A percentile compares a stretch with the other conserved stretches of the same genome.
These are phyloP conservation scores for Strix aluco DNA, from an alignment of 2,113 vertebrate species.

Conservation along the genomic window DNA sequence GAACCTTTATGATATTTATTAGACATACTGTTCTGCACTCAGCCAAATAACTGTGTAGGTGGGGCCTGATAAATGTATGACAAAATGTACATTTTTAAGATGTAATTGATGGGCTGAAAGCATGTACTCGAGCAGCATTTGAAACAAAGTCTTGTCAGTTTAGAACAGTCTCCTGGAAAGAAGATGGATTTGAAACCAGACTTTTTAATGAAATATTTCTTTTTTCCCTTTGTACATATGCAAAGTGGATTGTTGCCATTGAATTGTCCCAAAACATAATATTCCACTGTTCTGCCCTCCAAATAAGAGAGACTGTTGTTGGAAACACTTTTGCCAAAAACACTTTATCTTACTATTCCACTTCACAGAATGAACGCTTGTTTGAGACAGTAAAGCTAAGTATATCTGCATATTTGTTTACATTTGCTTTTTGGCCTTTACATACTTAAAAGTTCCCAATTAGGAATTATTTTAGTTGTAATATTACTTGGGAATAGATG, in stretches of 20 bases:
- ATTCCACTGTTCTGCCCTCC: neutral
- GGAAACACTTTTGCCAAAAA: neutral
- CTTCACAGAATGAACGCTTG: neutral
- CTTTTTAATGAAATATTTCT: neutral
- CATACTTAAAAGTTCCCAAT: neutral
- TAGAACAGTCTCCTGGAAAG: neutral
- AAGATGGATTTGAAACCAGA: neutral
- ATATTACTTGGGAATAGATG: neutral
- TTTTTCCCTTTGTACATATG: neutral
- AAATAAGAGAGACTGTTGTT: neutral
- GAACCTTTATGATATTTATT: neutral
- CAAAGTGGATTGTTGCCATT: neutral
- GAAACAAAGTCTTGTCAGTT: neutral
- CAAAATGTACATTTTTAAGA: neutral
- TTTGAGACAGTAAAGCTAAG: neutral
- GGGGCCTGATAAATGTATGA: neutral
- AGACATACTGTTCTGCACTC: conserved; percentile 8
- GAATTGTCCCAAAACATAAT: neutral
- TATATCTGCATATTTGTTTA: neutral
- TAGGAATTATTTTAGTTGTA: neutral
- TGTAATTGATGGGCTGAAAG: neutral
- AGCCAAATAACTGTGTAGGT: conserved; percentile 6
- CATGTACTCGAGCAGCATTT: neutral
- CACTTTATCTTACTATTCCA: neutral
- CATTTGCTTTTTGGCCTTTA: neutral